phyloP scores from a whole-genome alignment of 2,797 vertebrate genomes.

The Sparidentex hasta region DNA sequence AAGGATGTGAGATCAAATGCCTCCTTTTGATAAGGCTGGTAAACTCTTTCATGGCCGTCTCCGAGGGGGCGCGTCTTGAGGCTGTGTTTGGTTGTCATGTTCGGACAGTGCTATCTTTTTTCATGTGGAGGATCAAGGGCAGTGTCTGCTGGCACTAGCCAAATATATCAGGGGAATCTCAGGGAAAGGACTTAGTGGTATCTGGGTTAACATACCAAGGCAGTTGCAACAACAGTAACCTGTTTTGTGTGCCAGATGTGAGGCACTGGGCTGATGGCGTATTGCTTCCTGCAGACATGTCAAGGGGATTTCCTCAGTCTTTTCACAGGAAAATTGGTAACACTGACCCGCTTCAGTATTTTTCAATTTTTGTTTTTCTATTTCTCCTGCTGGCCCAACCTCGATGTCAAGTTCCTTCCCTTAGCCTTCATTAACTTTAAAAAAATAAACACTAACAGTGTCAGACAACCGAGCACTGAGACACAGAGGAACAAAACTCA shows the following conservation, averaged over 20 bases:
- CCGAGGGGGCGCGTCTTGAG: conserved; percentile 13
- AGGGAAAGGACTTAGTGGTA: conserved; percentile 6
- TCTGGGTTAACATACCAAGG: conserved; percentile 18
- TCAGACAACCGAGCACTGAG: too few relatives aligned
- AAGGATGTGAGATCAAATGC: conserved; percentile 32
- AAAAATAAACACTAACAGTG: too few relatives aligned
- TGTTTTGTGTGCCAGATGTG: conserved; percentile 22
- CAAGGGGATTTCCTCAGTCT: conserved; percentile 19
- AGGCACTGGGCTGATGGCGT: conserved; percentile 38
- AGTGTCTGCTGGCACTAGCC: conserved; percentile 6
- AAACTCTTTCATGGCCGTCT: conserved; percentile 18
- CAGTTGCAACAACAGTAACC: conserved; percentile 5
- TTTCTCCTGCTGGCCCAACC: too few relatives aligned
- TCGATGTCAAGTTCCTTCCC: too few relatives aligned
- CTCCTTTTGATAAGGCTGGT: conserved; percentile 18
- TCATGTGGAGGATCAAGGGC: conserved; percentile 29
- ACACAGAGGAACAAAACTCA: too few relatives aligned
- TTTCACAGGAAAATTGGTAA: conserved; percentile 19
- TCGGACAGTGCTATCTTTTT: conserved; percentile 20
- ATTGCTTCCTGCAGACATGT: conserved; percentile 5
- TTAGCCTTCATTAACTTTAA: too few relatives aligned
- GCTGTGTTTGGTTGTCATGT: conserved; percentile 13
- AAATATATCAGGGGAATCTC: conserved; percentile 35
- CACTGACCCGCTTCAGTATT: conserved; percentile 21
- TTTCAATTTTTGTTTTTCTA: background rate